Evolutionary conservation across 2,888 invertebrate genomes (phyloP), one percentile per base, ranked within the genome.

Genomic region (Eucriotettix oculatus): DNA sequence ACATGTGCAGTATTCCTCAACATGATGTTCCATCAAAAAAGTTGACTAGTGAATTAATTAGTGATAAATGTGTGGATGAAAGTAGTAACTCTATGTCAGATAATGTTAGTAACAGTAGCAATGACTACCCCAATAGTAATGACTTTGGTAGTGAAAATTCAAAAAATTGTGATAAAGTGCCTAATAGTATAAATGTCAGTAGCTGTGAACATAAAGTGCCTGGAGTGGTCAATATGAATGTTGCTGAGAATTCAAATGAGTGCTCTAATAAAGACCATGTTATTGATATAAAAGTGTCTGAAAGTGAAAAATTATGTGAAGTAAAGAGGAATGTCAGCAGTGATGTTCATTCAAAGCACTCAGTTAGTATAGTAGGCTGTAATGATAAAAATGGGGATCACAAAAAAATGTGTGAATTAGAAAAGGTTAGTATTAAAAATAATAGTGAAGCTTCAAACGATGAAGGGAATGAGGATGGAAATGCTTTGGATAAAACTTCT

Each of bases 141-240:
- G 42, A 58, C 41, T 54, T 57, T 52, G 48, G 43, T 53, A 48
- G 54, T 56, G 54, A 42, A 41, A 59, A 60, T 52, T 52, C 29
- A 40, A 59, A 61, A 56, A 52, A 48, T 56, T 52, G 42, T 59
- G 61, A 52, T 43, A 61, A 62, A 64, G 64, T 64, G 61, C 64
- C 64, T 64, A 63, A 59, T 16, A 63, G 60, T 60, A 43, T 61
- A 61, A 48, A 52, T 52, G 48, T 56, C 42, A 59, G 61, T 58
- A 63, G 59, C 57, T 60, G 60, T 48, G 63, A 58, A 63, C 62
- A 58, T 59, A 61, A 63, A 64, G 63, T 63, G 63, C 63, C 62
- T 62, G 59, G 54, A 52, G 60, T 42, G 54, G 58, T 56, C 54
- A 54, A 66, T 60, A 57, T 60, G 56, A 41, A 58, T 53, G 52